phyloP scores from a whole-genome alignment of 1,140 invertebrate species.

The Drosophila ananassae region DNA sequence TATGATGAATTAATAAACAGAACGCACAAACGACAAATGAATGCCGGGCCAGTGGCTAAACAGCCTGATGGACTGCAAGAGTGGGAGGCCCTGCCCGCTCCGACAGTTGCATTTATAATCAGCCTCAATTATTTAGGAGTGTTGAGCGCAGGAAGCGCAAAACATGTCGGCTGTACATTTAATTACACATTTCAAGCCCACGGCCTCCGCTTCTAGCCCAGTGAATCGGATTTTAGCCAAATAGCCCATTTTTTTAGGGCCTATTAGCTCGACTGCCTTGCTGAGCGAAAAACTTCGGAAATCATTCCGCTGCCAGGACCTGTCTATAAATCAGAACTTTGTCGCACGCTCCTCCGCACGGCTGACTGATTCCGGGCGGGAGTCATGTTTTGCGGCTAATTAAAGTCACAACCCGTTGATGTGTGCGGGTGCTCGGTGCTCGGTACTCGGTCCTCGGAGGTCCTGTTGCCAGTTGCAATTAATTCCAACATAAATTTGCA shows the following conservation, averaged over 20 bases:
- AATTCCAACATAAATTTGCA: conserved; percentile 75
- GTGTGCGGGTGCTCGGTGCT: not conserved
- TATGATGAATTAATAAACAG: conserved; percentile 63
- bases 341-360: not conserved
- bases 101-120: conserved; percentile 57
- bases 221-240: too few species aligned
- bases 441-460: conserved; percentile 1
- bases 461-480: conserved; percentile 48
- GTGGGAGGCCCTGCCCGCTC: not conserved
- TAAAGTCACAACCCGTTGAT: conserved; percentile 38
- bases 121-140: conserved; percentile 38
- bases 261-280: too few species aligned
- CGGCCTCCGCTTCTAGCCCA: too few species aligned
- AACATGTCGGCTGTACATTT: not conserved
- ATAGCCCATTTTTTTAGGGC: too few species aligned
- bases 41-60: conserved; percentile 2
- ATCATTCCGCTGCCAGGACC: not conserved
- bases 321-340: conserved; percentile 14
- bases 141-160: conserved; percentile 8
- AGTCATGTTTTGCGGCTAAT: conserved; percentile 41
- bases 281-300: too few species aligned
- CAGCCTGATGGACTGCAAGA: not conserved
- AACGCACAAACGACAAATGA: conserved; percentile 21
- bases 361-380: conserved; percentile 20
- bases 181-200: conserved; percentile 8